Base-by-base conservation (phyloP, 2,113 vertebrate species). In the Bombycilla garrulus region DNA sequence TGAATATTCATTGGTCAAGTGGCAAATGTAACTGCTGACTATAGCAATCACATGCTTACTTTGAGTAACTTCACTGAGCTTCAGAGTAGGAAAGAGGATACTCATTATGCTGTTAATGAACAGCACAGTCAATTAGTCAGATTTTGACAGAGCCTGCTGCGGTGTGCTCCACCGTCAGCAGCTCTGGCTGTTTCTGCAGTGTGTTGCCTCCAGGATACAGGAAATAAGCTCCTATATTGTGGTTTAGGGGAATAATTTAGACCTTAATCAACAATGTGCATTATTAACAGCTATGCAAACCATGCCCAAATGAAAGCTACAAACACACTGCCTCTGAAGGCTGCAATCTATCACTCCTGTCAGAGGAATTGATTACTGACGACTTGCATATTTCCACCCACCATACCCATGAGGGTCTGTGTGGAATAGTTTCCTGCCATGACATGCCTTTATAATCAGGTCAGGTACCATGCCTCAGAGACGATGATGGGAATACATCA, bases 71-170 rank as follows among this genome's bases (percentile, higher is more conserved):
- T 83, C 73, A 40, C 40, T 28, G 28, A 80, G 56, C 38, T 80
- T 65, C 54, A 53, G 21, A 60, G 58, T 69, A 87, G 76, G 62
- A 79, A 85, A 76, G 60, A 91, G 33, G 33, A 79, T 26, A 31
- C 14, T 91, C 76, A 74, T 85, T 56, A 83, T 2, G 33, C 44
- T 77, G 79, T 57, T 93, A 78, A 96, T 36, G 62, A 93, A 62
- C 58, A 60, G 61, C 61, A 79, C 17, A 80, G 58, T 40, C 62
- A 81, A 76, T 92, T 79, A 90, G 66, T 44, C 57, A 40, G 77
- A 70, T 70, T 78, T 48, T 74, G 65, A 92, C 53, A 71, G 76
- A 93, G 40, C 33, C 61, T 69, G 54, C 74, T 73, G 29, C 38
- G 62, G 31, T 77, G 51, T 22, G 56, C 57, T 65, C 86, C 50